Percentiles rank a stretch among this genome's conserved stretches.
phyloP scores from a whole-genome alignment of 2,113 vertebrate species.

The Rhynchopsitta pachyrhyncha region DNA sequence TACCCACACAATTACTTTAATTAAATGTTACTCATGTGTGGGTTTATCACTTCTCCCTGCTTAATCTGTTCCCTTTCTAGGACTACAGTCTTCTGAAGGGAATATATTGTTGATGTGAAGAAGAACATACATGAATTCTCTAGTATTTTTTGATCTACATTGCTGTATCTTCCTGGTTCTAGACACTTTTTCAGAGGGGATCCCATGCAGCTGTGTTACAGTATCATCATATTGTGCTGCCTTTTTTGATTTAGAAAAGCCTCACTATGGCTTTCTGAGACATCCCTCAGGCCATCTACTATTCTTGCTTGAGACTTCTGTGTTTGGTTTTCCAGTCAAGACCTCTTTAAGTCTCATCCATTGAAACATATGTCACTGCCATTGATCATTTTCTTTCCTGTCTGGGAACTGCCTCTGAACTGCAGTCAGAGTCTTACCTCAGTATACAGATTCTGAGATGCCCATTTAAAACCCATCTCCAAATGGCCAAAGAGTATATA shows the following conservation, averaged over 20 bases:
- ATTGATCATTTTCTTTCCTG: background rate
- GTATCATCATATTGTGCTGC: background rate
- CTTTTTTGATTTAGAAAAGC: background rate
- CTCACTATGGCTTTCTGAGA: background rate
- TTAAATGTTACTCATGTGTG: background rate
- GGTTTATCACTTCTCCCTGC: background rate
- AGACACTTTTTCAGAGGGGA: background rate
- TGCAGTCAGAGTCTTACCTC: background rate
- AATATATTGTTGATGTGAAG: background rate
- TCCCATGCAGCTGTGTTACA: background rate
- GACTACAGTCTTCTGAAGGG: background rate
- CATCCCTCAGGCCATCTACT: background rate
- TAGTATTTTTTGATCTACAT: background rate
- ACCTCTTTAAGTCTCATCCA: background rate
- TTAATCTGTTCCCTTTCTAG: background rate
- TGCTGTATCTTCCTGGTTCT: background rate
- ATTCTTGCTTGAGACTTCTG: background rate
- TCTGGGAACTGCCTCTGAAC: background rate
- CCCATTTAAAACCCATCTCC: background rate
- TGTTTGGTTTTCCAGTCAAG: background rate
- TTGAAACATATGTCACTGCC: background rate
- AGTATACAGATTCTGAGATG: background rate
- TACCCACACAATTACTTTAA: conserved; percentile 12
- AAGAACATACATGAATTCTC: background rate
- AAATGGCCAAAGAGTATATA: background rate